Evolutionary conservation across 2,888 invertebrate species (phyloP).

Genomic region (Zonitis immaculata): DNA sequence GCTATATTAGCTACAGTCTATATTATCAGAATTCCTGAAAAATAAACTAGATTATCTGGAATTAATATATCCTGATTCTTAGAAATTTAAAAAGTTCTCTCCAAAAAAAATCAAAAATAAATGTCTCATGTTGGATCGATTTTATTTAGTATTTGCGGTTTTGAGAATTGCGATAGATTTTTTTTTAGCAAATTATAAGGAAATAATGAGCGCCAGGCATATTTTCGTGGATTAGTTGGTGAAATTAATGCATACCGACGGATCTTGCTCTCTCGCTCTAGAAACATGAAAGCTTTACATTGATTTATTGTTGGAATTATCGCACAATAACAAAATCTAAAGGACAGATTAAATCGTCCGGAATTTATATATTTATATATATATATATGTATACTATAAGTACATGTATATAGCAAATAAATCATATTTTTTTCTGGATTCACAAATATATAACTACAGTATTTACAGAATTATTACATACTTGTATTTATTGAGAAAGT

Average conservation of each 20-base stretch:
- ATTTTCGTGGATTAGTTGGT: slow-evolving; percentile 22
- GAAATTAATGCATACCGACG: slow-evolving; percentile 23
- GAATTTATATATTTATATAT: too few relatives aligned
- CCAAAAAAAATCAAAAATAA: too few relatives aligned
- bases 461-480: background rate
- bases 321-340: slow-evolving; percentile 8
- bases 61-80: too few relatives aligned
- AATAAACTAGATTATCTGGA: too few relatives aligned
- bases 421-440: background rate
- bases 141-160: slow-evolving; percentile 23
- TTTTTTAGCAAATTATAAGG: slow-evolving; percentile 18
- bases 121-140: slow-evolving; percentile 25
- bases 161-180: slow-evolving; percentile 19
- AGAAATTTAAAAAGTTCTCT: too few relatives aligned
- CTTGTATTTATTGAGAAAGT: too few relatives aligned
- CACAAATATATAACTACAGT: background rate
- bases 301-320: slow-evolving; percentile 19
- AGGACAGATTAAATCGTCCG: slow-evolving; percentile 1
- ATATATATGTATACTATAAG: too few relatives aligned
- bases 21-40: too few relatives aligned
- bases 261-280: slow-evolving; percentile 13
- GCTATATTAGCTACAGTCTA: too few relatives aligned
- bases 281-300: slow-evolving; percentile 18
- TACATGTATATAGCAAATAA: too few relatives aligned
- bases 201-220: slow-evolving; percentile 23